Evolutionary conservation across 2,888 invertebrate species (phyloP), one percentile per base, ranked within the genome.

Genomic region (Morinoia aosen): DNA sequence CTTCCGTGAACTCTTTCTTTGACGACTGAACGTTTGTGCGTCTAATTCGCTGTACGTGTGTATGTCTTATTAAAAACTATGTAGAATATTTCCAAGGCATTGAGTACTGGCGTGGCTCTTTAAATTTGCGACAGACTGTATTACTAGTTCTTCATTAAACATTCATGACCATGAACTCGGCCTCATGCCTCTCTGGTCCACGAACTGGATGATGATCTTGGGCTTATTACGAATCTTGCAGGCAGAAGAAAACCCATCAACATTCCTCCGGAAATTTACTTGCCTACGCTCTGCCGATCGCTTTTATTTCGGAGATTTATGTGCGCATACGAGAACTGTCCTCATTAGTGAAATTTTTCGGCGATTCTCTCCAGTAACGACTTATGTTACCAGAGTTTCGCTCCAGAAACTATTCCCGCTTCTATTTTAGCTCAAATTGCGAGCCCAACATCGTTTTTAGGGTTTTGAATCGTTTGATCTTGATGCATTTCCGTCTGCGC

Each of bases 241-340:
- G 40, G 39, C 2, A 48, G 14, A 90, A 48, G 40, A 39, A 40
- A 90, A 48, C 90, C 40, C 40, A 90, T 90, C 90, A 48, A 90
- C 90, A 90, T 90, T 90, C 90, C 90, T 90, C n/a, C 3, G 90
- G 90, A 90, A 90, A 90, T 90, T 90, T 90, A 19, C 39, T 33
- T 25, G 25, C 25, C 76, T 76, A 76, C 25, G 25, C 76, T 33
- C 76, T 76, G 76, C 76, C 76, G 76, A 76, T 76, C 33, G 25
- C 76, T 76, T 76, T 76, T 33, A 76, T 76, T 76, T 76, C 33
- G 76, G 76, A 76, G 76, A 76, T 76, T 76, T 76, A 76, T 76
- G 76, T 2, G 76, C 8, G 76, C 76, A 33, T 76, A 76, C 76
- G 76, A 76, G 76, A 76, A 76, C 76, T 76, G 76, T 76, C 25